These are phyloP conservation scores for Coryphaenoides rupestris DNA, from an alignment of 2,113 vertebrate species.

Conservation along the genomic window DNA sequence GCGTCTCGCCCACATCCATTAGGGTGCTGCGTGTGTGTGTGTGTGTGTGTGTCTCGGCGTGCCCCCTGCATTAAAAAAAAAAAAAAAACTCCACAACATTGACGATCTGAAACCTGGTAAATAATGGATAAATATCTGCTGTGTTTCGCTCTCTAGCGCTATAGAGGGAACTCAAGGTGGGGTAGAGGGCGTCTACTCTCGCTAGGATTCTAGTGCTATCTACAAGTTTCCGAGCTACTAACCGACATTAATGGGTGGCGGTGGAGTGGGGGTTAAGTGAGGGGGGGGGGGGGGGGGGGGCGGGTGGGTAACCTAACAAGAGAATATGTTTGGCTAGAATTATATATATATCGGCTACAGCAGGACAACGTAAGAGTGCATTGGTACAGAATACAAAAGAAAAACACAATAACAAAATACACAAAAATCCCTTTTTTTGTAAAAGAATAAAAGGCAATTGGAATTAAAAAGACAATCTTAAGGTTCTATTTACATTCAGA, in stretches of 20 bases:
- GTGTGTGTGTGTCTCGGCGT: constrained; percentile 1
- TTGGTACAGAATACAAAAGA: constrained; percentile 38
- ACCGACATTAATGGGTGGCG: constrained; percentile 25
- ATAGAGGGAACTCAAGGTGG: constrained; percentile 11
- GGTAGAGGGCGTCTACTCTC: background rate
- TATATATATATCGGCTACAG: no score
- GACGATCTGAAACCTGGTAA: constrained; percentile 23
- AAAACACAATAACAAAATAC: constrained; percentile 37
- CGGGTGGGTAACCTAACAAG: constrained; percentile 7
- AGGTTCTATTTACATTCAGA: constrained; percentile 73
- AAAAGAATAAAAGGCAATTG: constrained; percentile 51
- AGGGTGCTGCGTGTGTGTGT: constrained; percentile 11
- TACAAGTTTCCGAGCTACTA: constrained; percentile 25
- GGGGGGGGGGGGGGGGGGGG: constrained; percentile 24
- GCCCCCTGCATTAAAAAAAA: constrained; percentile 16
- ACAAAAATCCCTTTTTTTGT: no score
- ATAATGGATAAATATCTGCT: constrained; percentile 33
- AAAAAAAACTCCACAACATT: no score
- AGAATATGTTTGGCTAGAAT: no score
- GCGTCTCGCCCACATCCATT: background rate
- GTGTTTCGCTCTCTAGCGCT: constrained; percentile 32
- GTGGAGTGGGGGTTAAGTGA: constrained; percentile 11
- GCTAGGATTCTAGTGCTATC: constrained; percentile 38
- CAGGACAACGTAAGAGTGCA: background rate
- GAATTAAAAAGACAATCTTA: constrained; percentile 57